These are phyloP conservation scores for Erinaceus europaeus DNA, from an alignment of 2,113 vertebrate genomes.

Conservation along the genomic window DNA sequence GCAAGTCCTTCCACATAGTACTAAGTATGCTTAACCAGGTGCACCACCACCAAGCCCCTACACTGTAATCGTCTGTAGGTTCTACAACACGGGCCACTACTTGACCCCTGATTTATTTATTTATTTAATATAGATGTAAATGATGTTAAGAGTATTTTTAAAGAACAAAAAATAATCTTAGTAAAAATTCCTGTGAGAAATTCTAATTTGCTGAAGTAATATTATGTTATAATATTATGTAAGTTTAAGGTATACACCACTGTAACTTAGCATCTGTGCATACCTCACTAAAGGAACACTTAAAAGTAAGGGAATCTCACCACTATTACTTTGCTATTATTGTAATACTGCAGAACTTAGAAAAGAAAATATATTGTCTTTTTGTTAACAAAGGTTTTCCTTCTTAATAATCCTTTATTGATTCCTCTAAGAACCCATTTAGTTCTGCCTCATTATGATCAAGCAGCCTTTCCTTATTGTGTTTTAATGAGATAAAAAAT, in stretches of 20 bases:
- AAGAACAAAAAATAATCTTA: slow-evolving; percentile 56
- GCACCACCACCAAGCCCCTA: too few relatives aligned
- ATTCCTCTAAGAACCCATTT: slow-evolving; percentile 79
- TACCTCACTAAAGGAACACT: not conserved
- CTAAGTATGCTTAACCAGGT: too few relatives aligned
- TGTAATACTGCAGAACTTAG: slow-evolving; percentile 62
- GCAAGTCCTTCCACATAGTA: too few relatives aligned
- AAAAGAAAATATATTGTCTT: slow-evolving; percentile 68
- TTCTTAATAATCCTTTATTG: slow-evolving; percentile 79
- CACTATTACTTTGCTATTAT: slow-evolving; percentile 25
- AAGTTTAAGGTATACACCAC: not conserved
- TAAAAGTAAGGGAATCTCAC: not conserved
- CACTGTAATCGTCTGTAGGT: too few relatives aligned
- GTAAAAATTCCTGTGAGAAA: slow-evolving; percentile 1
- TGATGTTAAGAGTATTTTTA: too few relatives aligned
- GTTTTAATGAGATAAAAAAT: slow-evolving; percentile 79
- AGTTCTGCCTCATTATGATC: slow-evolving; percentile 74
- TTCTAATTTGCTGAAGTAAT: slow-evolving; percentile 11
- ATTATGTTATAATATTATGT: not conserved
- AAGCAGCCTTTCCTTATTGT: slow-evolving; percentile 76
- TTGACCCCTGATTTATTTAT: too few relatives aligned
- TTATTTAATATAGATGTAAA: too few relatives aligned
- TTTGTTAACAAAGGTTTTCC: slow-evolving; percentile 73
- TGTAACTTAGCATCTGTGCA: not conserved
- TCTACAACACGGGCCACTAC: too few relatives aligned